phyloP scores from a whole-genome alignment of 2,888 invertebrate species.

The Sminthurinus aureus region DNA sequence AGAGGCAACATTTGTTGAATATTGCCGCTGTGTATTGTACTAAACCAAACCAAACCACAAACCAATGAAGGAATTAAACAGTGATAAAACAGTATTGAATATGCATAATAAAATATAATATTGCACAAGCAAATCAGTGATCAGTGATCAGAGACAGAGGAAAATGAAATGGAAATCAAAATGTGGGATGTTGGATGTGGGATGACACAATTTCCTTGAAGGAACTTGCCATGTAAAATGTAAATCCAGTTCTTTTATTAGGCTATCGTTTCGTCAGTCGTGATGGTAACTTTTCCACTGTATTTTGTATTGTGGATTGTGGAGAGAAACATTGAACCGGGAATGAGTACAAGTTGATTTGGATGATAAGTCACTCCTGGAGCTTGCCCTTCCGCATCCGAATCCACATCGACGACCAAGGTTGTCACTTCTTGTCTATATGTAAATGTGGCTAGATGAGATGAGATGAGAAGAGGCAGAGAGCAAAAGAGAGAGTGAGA shows the following conservation, averaged over 20 bases:
- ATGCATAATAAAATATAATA: too few species aligned
- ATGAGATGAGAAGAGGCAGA: background rate
- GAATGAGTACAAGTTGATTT: background rate
- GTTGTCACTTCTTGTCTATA: background rate
- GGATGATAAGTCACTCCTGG: background rate
- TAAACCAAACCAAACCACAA: too few species aligned
- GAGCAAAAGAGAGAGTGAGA: background rate
- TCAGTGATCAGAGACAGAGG: background rate
- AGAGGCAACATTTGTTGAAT: too few species aligned
- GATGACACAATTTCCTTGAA: conserved; percentile 32
- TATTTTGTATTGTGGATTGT: background rate
- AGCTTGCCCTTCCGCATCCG: background rate
- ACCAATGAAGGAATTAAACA: too few species aligned
- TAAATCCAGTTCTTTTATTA: background rate
- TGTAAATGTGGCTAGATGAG: background rate
- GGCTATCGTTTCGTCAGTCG: background rate
- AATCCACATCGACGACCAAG: too few species aligned
- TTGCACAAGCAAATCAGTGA: too few species aligned
- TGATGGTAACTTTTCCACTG: background rate
- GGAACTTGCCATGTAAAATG: too few species aligned
- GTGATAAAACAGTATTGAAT: too few species aligned
- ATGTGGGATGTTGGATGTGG: background rate
- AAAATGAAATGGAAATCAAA: background rate
- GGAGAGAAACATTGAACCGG: too few species aligned
- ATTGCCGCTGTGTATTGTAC: too few species aligned